A percentile compares a stretch with the other conserved stretches of the same genome.
These are phyloP conservation scores for Silurus lanzhouensis DNA, from an alignment of 2,797 vertebrate species.

Conservation along the genomic window DNA sequence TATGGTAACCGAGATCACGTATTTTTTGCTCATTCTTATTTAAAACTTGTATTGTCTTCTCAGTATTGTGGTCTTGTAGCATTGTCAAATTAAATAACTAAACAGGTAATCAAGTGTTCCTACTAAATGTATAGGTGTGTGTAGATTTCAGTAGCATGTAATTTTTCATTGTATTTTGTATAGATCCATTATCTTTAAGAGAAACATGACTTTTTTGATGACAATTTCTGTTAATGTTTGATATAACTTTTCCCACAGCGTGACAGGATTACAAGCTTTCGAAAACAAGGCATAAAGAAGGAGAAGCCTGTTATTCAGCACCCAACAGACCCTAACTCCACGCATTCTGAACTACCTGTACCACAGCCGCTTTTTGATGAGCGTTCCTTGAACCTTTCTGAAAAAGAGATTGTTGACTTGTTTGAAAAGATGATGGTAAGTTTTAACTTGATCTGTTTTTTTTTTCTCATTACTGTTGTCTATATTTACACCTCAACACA, in stretches of 20 bases:
- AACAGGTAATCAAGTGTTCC: too few species aligned
- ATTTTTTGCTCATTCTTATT: background rate
- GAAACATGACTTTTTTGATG: background rate
- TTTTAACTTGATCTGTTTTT: background rate
- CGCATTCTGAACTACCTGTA: conserved; percentile 82
- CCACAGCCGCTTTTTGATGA: conserved; percentile 91
- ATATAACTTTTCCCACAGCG: conserved; percentile 76
- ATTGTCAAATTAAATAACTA: background rate
- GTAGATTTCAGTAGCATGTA: background rate
- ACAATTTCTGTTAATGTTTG: background rate
- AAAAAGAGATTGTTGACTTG: conserved; percentile 96
- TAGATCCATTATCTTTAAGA: background rate
- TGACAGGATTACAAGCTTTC: conserved; percentile 94
- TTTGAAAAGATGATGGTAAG: conserved; percentile 99
- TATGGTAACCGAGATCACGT: too few species aligned
- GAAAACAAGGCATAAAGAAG: conserved; percentile 87
- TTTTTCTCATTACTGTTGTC: background rate
- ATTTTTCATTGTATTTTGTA: background rate
- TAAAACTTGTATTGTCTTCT: background rate
- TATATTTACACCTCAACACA: background rate
- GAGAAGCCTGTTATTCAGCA: conserved; percentile 96
- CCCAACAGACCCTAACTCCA: conserved; percentile 84
- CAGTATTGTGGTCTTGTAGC: background rate
- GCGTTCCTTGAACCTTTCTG: conserved; percentile 90
- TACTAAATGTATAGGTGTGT: conserved; percentile 6